Conservation (phyloP, 2,888 invertebrate species). For the Trisateles emortualis region DNA sequence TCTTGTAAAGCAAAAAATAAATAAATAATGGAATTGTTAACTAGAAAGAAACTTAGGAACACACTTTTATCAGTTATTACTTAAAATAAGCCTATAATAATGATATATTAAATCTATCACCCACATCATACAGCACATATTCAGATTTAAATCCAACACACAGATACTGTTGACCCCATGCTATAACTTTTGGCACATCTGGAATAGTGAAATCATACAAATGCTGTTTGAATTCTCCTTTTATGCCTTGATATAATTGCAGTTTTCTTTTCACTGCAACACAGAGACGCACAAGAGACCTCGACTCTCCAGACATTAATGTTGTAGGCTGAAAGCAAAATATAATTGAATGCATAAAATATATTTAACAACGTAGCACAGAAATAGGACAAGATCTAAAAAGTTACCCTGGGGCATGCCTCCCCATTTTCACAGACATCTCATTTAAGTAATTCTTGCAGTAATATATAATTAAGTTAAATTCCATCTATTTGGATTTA, state of each 20-base stretch:
- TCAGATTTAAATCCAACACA: constrained; percentile 95
- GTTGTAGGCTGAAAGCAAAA: constrained; percentile 68
- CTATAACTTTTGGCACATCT: constrained; percentile 93
- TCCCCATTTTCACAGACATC: too few species aligned
- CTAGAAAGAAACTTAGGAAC: too few species aligned
- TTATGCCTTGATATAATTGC: constrained; percentile 96
- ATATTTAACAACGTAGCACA: too few species aligned
- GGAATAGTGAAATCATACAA: constrained; percentile 91
- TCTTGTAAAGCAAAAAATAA: too few species aligned
- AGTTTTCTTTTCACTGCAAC: constrained; percentile 95
- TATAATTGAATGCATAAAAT: not conserved
- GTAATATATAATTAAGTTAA: too few species aligned
- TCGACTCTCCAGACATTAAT: constrained; percentile 90
- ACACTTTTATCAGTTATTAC: too few species aligned
- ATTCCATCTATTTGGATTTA: too few species aligned
- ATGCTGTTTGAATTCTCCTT: constrained; percentile 91
- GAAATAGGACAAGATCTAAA: too few species aligned
- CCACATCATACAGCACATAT: constrained; percentile 92
- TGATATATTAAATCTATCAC: not conserved
- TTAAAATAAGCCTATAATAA: too few species aligned
- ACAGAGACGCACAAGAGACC: constrained; percentile 93
- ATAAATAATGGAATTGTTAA: too few species aligned
- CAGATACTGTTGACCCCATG: constrained; percentile 94
- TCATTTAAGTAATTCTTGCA: too few species aligned
- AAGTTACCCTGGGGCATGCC: too few species aligned